Percentiles rank a stretch among this genome's conserved stretches.
Evolutionary conservation across 1,140 invertebrate genomes (phyloP).

Genomic region (Brachystomella parvula): DNA sequence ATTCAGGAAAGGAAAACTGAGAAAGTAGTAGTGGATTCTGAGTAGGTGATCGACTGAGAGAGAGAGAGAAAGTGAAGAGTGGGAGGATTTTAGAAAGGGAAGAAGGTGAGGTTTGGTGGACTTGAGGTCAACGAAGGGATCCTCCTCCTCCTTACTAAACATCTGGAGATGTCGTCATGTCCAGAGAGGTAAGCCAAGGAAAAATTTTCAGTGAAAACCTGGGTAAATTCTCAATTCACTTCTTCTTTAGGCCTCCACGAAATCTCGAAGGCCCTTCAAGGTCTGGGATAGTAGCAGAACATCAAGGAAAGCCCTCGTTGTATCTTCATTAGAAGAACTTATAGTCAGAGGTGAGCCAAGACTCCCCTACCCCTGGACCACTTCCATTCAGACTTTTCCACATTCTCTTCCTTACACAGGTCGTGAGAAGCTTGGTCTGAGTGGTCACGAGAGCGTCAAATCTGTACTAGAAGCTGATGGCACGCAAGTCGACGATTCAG

Average conservation of each 20-base stretch:
- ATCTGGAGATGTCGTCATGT: constrained; percentile 50
- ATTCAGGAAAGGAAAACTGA: not conserved
- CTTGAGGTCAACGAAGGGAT: constrained; percentile 14
- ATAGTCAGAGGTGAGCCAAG: constrained; percentile 64
- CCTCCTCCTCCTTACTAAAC: constrained; percentile 42
- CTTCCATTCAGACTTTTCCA: not conserved
- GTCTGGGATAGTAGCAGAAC: constrained; percentile 93
- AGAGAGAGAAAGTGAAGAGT: not conserved
- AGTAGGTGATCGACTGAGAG: too few species aligned
- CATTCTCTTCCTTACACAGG: constrained; percentile 46
- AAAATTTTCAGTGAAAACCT: constrained; percentile 20
- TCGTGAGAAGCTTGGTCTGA: constrained; percentile 80
- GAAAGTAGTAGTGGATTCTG: not conserved
- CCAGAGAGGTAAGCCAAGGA: constrained; percentile 47
- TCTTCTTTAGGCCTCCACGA: constrained; percentile 35
- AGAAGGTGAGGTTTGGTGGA: not conserved
- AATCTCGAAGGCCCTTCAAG: constrained; percentile 59
- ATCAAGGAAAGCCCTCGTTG: constrained; percentile 85
- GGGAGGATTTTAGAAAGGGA: not conserved
- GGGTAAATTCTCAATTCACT: constrained; percentile 42
- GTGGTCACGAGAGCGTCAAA: constrained; percentile 68
- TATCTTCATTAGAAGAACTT: constrained; percentile 82
- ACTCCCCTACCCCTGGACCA: too few species aligned
- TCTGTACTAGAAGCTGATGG: constrained; percentile 88
- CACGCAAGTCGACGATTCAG: constrained; percentile 88